These are phyloP conservation scores for Phengaris arion DNA, from an alignment of 2,888 invertebrate genomes.

Conservation along the genomic window DNA sequence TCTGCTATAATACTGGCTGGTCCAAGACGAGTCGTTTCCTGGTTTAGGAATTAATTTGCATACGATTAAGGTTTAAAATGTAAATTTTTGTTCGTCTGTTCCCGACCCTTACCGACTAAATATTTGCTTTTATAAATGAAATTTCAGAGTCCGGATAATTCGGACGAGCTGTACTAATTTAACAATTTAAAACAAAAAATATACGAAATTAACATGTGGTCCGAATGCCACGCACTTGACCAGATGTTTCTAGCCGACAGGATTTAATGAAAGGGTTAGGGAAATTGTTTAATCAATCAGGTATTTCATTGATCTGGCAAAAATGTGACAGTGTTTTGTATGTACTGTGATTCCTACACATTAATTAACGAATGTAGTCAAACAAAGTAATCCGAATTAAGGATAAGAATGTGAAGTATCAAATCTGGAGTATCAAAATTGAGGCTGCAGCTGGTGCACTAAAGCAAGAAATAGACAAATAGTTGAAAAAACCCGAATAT, in stretches of 20 bases:
- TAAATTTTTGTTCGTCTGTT: background rate
- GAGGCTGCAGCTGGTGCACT: no score
- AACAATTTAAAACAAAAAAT: no score
- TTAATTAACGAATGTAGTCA: background rate
- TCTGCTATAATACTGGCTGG: background rate
- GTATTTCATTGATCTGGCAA: conserved; percentile 2
- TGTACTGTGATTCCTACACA: background rate
- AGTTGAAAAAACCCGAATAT: no score
- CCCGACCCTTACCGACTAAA: background rate
- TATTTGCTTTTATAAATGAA: background rate
- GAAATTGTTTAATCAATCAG: conserved; percentile 14
- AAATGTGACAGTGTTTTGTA: background rate
- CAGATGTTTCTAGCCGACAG: background rate
- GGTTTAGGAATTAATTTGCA: conserved; percentile 13
- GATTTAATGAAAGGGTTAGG: background rate
- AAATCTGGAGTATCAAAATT: no score
- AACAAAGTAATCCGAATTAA: background rate
- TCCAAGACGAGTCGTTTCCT: background rate
- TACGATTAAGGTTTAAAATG: conserved; percentile 6
- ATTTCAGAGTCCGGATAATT: background rate
- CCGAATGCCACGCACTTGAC: no score
- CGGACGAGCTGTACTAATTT: background rate
- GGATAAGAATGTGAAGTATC: no score
- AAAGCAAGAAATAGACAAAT: no score
- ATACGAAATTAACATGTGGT: no score